Conservation (phyloP, 2,113 vertebrate species). For the Corvus moneduloides region DNA sequence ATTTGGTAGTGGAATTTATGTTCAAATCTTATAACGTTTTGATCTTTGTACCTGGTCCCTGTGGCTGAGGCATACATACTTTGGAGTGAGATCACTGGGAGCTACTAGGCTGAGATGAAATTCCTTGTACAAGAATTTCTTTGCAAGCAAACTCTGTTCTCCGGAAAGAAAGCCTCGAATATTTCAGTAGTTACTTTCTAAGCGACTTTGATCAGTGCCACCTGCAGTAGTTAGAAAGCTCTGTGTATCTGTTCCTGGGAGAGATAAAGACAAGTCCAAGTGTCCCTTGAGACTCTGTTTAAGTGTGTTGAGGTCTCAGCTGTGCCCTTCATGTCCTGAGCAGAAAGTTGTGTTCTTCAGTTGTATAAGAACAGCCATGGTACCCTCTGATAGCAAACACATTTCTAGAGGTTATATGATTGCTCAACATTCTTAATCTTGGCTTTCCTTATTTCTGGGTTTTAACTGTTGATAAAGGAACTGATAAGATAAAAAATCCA, state of each 20-base stretch:
- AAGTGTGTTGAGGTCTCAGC: not conserved
- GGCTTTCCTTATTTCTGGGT: not conserved
- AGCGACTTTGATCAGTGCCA: not conserved
- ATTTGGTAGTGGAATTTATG: not conserved
- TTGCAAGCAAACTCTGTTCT: not conserved
- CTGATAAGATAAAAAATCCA: not conserved
- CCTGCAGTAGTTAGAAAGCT: not conserved
- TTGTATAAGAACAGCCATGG: fast-evolving
- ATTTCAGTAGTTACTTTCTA: not conserved
- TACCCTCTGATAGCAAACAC: not conserved
- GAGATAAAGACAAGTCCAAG: not conserved
- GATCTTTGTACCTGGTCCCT: not conserved
- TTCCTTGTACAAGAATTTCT: not conserved
- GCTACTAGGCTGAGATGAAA: not conserved
- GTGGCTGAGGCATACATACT: fast-evolving
- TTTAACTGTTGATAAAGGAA: not conserved
- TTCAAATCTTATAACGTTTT: not conserved
- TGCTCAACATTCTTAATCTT: not conserved
- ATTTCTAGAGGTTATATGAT: not conserved
- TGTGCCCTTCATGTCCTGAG: not conserved
- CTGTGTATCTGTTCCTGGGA: not conserved
- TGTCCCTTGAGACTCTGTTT: not conserved
- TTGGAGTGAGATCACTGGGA: not conserved
- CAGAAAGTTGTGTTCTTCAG: not conserved
- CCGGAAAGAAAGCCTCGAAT: not conserved